phyloP scores from a whole-genome alignment of 2,797 vertebrate genomes.

The Eleutherodactylus coqui region DNA sequence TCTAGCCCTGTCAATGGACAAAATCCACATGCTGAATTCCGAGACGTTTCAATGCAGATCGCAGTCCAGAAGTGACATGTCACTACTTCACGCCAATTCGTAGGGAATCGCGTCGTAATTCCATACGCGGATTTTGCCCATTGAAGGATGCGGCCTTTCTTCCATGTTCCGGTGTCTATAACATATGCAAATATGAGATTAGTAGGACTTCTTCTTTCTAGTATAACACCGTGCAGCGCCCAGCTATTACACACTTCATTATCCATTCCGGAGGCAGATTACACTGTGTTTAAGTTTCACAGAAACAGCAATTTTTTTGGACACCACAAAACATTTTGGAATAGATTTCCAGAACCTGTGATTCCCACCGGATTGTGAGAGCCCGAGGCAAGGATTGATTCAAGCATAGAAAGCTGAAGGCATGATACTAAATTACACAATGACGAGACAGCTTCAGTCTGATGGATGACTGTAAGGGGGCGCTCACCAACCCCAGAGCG shows the following conservation, averaged over 20 bases:
- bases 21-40: no score
- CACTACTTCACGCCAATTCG: no score
- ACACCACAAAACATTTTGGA: constrained; percentile 40
- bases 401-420: constrained; percentile 42
- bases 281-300: constrained; percentile 23
- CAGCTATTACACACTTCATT: constrained; percentile 11
- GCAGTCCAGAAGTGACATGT: no score
- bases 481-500: background rate
- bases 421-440: constrained; percentile 38
- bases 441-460: constrained; percentile 3
- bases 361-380: constrained; percentile 41
- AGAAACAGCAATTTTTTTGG: constrained; percentile 35
- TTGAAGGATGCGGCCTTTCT: background rate
- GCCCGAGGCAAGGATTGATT: constrained; percentile 57
- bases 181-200: background rate
- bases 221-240: background rate
- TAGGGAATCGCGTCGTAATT: no score
- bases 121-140: no score
- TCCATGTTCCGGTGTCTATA: background rate
- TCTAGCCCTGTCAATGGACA: no score
- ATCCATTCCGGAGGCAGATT: constrained; percentile 27
- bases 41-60: no score
- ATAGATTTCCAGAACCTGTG: constrained; percentile 26
- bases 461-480: constrained; percentile 21
- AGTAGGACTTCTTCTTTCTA: background rate